phyloP scores from a whole-genome alignment of 2,888 invertebrate genomes.

The Nezara viridula region DNA sequence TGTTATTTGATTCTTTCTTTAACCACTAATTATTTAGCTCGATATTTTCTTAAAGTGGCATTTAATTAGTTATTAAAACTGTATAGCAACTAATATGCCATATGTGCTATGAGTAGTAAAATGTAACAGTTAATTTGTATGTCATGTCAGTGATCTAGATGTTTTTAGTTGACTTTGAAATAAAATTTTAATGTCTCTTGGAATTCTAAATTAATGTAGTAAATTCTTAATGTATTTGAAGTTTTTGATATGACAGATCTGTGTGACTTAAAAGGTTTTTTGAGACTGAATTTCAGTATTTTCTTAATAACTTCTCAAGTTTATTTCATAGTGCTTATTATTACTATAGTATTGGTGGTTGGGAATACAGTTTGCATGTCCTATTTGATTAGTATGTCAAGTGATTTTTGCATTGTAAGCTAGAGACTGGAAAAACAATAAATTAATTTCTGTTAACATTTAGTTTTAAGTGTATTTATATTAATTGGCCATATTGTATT shows the following conservation, averaged over 20 bases:
- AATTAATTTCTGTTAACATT: background rate
- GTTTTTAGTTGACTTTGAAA: background rate
- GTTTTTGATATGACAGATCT: background rate
- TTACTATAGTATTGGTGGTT: slow-evolving; percentile 12
- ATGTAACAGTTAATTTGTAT: background rate
- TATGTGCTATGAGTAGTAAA: background rate
- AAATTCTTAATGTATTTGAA: background rate
- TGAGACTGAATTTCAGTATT: background rate
- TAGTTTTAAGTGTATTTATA: background rate
- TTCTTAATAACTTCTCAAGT: background rate
- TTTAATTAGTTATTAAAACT: background rate
- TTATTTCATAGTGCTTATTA: background rate
- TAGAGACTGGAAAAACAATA: background rate
- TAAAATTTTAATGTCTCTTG: background rate
- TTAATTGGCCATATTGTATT: background rate
- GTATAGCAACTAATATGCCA: slow-evolving; percentile 19
- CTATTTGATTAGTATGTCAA: background rate
- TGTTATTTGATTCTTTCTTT: background rate
- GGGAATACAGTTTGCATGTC: slow-evolving; percentile 31
- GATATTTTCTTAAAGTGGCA: background rate
- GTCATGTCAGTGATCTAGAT: background rate
- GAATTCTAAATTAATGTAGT: slow-evolving; percentile 1
- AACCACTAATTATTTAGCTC: background rate
- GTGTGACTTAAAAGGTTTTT: background rate
- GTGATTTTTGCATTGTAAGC: background rate